Percentiles rank a stretch among this genome's conserved stretches.
phyloP scores from a whole-genome alignment of 2,113 vertebrate genomes.

The Tragelaphus strepsiceros region DNA sequence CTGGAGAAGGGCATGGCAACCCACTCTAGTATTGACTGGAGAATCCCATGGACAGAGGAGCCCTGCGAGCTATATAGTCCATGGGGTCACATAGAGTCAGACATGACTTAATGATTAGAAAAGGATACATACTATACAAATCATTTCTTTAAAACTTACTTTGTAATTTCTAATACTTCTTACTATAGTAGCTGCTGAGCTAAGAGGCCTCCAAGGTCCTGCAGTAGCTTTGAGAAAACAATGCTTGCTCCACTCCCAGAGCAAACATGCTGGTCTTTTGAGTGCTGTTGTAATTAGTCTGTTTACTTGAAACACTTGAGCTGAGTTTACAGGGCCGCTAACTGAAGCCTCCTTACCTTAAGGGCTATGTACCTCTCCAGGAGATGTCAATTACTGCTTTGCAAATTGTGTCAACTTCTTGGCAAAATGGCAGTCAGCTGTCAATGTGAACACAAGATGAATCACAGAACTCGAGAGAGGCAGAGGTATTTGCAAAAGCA shows the following conservation, averaged over 20 bases:
- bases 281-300: neutral
- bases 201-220: neutral
- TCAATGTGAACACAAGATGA: constrained; percentile 72
- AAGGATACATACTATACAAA: neutral
- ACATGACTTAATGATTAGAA: neutral
- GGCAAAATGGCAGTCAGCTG: constrained; percentile 76
- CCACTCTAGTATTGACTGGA: neutral
- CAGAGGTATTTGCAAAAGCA: constrained; percentile 70
- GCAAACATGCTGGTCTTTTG: neutral
- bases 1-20: neutral
- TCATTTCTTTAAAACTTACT: neutral
- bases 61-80: neutral
- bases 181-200: neutral
- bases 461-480: constrained; percentile 65
- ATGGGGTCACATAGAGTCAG: neutral
- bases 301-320: neutral
- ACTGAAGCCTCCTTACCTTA: constrained; percentile 46
- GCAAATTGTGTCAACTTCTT: constrained; percentile 66
- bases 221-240: neutral
- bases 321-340: neutral
- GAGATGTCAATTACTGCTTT: constrained; percentile 50
- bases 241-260: neutral
- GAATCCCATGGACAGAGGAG: neutral
- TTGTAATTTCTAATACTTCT: neutral
- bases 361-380: constrained; percentile 26